Base-by-base conservation (phyloP, 2,888 invertebrate species). In the Parnassius mnemosyne region DNA sequence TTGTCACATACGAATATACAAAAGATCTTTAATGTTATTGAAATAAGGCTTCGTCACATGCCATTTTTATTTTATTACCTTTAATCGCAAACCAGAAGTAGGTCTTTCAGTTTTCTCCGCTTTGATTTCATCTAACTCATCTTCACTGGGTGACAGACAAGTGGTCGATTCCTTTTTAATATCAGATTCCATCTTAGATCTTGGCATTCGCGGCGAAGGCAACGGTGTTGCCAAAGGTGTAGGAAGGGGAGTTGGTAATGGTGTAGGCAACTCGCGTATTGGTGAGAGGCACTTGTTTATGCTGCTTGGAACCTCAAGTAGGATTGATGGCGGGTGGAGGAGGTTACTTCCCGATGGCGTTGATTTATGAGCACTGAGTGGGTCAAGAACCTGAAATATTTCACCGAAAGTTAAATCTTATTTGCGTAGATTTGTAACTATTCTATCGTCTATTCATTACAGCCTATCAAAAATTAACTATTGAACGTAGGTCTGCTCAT, bases 231-330 rank as follows among this genome's bases (percentile, higher is more conserved):
- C 92, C 13, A 94, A 91, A 3, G 95, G 95, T 12, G 94, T 94
- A 0, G 92, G 89, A 0, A 91, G 80, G 1, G 93, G 93, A 11
- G 93, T 93, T 12, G 95, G 95, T 59, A 94, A 91, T 7, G 95
- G 95, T 5, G 95, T 95, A 3, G 96, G 96, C 70, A 96, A 92
- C 83, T 96, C 96, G 69, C 95, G 91, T 69, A 96, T 96, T 0
- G 96, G 96, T 57, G 96, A 96, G 69, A 96, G 93, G 88, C 96
- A 96, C 85, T 95, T 95, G 78, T 94, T 95, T 73, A 94, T 94
- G 75, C 92, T 89, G 80, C 93, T 94, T 50, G 96, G 95, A 71
- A 95, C 95, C 92, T 96, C 96, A 60, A 96, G 92, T 43, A 95
- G 92, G 70, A 96, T 96, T 49, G 95, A 94, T 47, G 95, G 95